A percentile compares a stretch with the other conserved stretches of the same genome.
Conservation (phyloP, 1,140 invertebrate species). For the Aleiodes sp. region DNA sequence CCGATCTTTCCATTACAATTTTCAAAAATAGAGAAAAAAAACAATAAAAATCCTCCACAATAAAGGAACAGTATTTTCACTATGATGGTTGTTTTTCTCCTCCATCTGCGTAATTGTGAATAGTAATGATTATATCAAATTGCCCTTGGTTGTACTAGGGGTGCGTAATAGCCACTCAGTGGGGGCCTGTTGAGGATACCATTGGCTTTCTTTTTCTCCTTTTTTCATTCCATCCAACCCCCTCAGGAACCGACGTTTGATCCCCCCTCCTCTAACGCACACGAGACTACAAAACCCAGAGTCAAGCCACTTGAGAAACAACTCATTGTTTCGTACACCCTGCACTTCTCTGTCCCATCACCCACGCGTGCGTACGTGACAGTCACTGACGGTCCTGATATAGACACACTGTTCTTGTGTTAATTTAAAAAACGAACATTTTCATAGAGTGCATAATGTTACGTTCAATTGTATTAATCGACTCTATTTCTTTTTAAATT, state of each 20-base stretch:
- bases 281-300: slow-evolving; percentile 11
- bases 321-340: slow-evolving; percentile 27
- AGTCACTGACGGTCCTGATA: slow-evolving; percentile 6
- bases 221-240: slow-evolving; percentile 19
- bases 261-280: slow-evolving; percentile 21
- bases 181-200: slow-evolving; percentile 17
- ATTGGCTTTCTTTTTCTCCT: slow-evolving; percentile 1
- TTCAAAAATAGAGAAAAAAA: too few species aligned
- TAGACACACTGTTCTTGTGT: neutral
- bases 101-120: slow-evolving; percentile 16
- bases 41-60: neutral
- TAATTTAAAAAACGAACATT: slow-evolving; percentile 7
- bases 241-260: slow-evolving; percentile 18
- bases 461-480: too few species aligned
- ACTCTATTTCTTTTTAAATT: too few species aligned
- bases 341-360: slow-evolving; percentile 7
- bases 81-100: neutral
- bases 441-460: neutral
- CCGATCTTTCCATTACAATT: too few species aligned
- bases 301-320: slow-evolving; percentile 27
- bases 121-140: slow-evolving; percentile 29
- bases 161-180: slow-evolving; percentile 25
- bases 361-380: slow-evolving; percentile 15
- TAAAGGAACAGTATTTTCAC: neutral
- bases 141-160: slow-evolving; percentile 26